Conservation (phyloP, 2,797 vertebrate species). For the Kryptopterus vitreolus region DNA sequence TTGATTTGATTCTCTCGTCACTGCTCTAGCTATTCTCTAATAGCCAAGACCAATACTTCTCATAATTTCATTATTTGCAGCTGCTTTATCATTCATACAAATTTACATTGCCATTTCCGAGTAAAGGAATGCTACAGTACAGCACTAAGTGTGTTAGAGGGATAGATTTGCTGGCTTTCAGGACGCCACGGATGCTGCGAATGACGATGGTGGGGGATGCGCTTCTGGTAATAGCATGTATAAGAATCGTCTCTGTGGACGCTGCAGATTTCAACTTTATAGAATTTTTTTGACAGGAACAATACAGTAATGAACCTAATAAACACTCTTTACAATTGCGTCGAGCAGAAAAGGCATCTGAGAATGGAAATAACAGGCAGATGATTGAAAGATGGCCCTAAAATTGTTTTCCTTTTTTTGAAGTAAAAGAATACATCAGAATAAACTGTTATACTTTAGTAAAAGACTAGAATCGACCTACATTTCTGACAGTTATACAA, state of each 20-base stretch:
- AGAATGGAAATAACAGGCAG: not conserved
- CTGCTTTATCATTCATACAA: slow-evolving; percentile 9
- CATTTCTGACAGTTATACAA: not conserved
- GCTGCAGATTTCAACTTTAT: slow-evolving; percentile 1
- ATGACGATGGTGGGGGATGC: not conserved
- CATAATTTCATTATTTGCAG: slow-evolving; percentile 18
- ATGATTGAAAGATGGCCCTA: too few species aligned
- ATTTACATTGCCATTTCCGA: slow-evolving; percentile 1
- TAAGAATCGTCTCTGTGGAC: not conserved
- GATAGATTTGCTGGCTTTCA: not conserved
- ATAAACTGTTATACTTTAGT: too few species aligned
- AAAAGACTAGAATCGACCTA: not conserved
- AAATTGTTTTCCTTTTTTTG: not conserved
- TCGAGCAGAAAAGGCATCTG: not conserved
- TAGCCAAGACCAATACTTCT: slow-evolving; percentile 14
- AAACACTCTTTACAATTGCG: not conserved
- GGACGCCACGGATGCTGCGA: not conserved
- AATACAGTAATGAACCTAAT: not conserved
- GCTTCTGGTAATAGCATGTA: not conserved
- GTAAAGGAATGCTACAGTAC: not conserved
- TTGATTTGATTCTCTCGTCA: slow-evolving; percentile 41
- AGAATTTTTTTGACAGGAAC: not conserved
- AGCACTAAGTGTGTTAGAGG: not conserved
- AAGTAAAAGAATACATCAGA: not conserved
- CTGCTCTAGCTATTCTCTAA: slow-evolving; percentile 34